Base-by-base conservation (phyloP, 2,113 vertebrate genomes). In the Otis tarda region DNA sequence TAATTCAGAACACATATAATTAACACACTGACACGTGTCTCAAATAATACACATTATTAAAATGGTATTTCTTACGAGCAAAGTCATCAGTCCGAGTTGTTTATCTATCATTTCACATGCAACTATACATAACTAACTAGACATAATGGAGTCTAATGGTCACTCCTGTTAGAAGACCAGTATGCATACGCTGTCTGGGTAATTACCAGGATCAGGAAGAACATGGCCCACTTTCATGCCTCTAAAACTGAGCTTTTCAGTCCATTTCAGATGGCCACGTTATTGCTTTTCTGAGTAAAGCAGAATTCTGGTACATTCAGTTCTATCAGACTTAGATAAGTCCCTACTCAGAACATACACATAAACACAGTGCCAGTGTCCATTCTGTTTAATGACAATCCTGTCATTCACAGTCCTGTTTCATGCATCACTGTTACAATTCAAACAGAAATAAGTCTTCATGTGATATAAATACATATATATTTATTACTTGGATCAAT, bases 221-320 rank as follows among this genome's bases (percentile, higher is more conserved):
- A 67, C 0, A 0, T 4, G 6, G 11, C 6, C 27, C 20, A 23
- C 25, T 68, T 68, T 1, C 2, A 63, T 13, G 9, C 37, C 20
- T 56, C n/a, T 13, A 63, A 55, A 85, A 74, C 16, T 3, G 5
- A 82, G 11, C 17, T 33, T 22, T 59, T 27, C 61, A 56, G 25
- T 31, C 53, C 10, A 31, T 68, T 85, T 64, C 39, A 89, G n/a
- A 31, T 28, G 8, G 50, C 13, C 21, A 12, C 3, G 2, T 30
- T 41, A 30, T 12, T 67, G 23, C 7, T 70, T 69, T 67, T 65
- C 33, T 53, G 9, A 65, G 35, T n/a, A 70, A 39, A 10, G 11
- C 24, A 41, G n/a, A 75, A 67, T 39, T 76, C n/a, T 68, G 28
- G 8, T 39, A 64, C 22, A 3, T 52, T 65, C 27, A 56, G 23